These are phyloP conservation scores for Trissolcus basalis DNA, from an alignment of 1,140 invertebrate genomes.

Conservation along the genomic window DNA sequence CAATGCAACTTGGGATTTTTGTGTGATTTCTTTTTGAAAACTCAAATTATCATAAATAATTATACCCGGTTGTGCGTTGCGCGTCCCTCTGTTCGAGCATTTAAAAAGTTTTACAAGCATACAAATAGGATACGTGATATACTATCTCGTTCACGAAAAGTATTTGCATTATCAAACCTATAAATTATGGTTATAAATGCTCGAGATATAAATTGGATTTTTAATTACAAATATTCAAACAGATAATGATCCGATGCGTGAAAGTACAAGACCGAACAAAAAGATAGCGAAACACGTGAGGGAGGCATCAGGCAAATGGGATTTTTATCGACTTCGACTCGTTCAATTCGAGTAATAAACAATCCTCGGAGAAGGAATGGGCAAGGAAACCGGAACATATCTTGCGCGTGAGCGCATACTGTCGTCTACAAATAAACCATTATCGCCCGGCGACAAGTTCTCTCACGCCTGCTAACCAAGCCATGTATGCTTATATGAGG, in stretches of 20 bases:
- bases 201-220: slow-evolving; percentile 36
- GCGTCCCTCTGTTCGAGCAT: not conserved
- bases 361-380: slow-evolving; percentile 69
- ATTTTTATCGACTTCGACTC: slow-evolving; percentile 75
- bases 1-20: too few relatives aligned
- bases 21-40: too few relatives aligned
- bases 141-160: not conserved
- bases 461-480: slow-evolving; percentile 69
- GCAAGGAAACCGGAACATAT: slow-evolving; percentile 75
- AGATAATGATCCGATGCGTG: slow-evolving; percentile 51
- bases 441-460: slow-evolving; percentile 75
- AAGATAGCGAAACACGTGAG: slow-evolving; percentile 52
- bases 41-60: too few relatives aligned
- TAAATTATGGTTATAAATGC: slow-evolving; percentile 30
- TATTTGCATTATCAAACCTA: slow-evolving; percentile 9
- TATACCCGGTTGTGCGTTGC: too few relatives aligned
- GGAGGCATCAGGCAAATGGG: slow-evolving; percentile 65
- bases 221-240: slow-evolving; percentile 51
- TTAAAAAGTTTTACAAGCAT: slow-evolving; percentile 2
- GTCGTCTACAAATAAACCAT: slow-evolving; percentile 76
- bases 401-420: slow-evolving; percentile 66
- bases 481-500: slow-evolving; percentile 53
- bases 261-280: slow-evolving; percentile 42
- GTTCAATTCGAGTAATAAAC: slow-evolving; percentile 76
- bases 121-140: not conserved